A percentile compares a stretch with the other conserved stretches of the same genome.
phyloP scores from a whole-genome alignment of 2,797 vertebrate species.

The Kryptolebias ocellatus region DNA sequence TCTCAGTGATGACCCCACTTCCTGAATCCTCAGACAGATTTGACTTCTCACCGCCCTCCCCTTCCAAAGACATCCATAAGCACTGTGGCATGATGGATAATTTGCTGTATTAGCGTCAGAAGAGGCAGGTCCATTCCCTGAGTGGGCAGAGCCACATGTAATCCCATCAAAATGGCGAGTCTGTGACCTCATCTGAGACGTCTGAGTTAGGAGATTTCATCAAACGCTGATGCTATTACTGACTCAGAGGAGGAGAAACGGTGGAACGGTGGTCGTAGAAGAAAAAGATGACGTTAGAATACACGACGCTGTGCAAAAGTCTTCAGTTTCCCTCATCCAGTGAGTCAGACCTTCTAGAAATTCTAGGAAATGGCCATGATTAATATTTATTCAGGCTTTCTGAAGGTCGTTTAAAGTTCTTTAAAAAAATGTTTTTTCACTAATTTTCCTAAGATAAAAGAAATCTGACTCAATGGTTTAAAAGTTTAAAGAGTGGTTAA shows the following conservation, averaged over 20 bases:
- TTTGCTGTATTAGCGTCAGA: slow-evolving; percentile 71
- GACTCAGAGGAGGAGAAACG: slow-evolving; percentile 40
- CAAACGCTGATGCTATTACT: slow-evolving; percentile 78
- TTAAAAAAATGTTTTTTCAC: no score
- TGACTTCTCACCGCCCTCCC: slow-evolving; percentile 48
- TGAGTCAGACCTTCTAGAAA: no score
- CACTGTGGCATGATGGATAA: slow-evolving; percentile 34
- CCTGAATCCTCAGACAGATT: slow-evolving; percentile 42
- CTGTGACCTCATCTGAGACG: slow-evolving; percentile 76
- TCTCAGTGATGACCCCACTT: slow-evolving; percentile 20
- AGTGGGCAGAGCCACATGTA: slow-evolving; percentile 79
- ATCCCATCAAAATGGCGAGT: slow-evolving; percentile 80
- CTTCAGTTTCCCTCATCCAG: no score
- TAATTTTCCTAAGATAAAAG: no score
- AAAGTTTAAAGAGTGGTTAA: no score
- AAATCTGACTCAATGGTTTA: no score
- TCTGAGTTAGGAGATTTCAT: slow-evolving; percentile 81
- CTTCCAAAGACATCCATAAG: slow-evolving; percentile 55
- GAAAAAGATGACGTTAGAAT: not conserved
- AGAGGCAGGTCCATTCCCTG: slow-evolving; percentile 79
- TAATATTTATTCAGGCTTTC: no score
- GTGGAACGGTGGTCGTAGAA: slow-evolving; percentile 4
- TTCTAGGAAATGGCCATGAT: no score
- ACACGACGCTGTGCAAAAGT: no score
- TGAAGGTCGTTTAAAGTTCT: no score